Conservation (phyloP, 2,113 vertebrate species). For the Girardinichthys multiradiatus region DNA sequence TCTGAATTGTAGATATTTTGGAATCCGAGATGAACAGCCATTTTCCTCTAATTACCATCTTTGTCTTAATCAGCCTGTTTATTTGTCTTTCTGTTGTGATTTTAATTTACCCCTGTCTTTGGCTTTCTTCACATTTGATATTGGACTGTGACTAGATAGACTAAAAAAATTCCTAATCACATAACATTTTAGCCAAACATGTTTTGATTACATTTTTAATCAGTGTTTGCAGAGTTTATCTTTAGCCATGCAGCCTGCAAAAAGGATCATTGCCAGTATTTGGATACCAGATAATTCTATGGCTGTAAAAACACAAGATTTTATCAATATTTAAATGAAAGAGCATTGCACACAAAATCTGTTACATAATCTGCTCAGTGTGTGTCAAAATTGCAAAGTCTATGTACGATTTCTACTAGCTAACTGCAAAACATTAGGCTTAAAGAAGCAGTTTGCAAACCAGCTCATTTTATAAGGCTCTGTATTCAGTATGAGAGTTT, state of each 20-base stretch:
- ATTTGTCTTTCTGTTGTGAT: neutral
- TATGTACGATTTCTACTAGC: neutral
- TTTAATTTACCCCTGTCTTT: neutral
- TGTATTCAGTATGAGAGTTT: neutral
- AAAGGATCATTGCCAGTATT: conserved; percentile 22
- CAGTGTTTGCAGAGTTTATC: conserved; percentile 11
- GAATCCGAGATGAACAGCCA: conserved; percentile 10
- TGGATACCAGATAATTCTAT: conserved; percentile 19
- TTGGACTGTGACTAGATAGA: conserved; percentile 10
- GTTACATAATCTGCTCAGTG: neutral
- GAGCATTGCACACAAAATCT: neutral
- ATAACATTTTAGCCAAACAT: conserved; percentile 1
- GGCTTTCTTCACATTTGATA: neutral
- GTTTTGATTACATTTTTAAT: conserved; percentile 18
- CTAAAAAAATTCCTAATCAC: conserved; percentile 4
- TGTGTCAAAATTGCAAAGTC: neutral
- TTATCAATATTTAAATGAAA: neutral
- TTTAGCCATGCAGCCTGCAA: conserved; percentile 1
- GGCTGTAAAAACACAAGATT: conserved; percentile 7
- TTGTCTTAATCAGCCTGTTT: conserved; percentile 21
- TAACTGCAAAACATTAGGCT: neutral
- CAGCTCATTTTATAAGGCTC: neutral
- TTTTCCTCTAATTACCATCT: conserved; percentile 7
- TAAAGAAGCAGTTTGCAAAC: neutral
- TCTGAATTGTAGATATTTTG: conserved; percentile 4